Base-by-base conservation (phyloP, 2,797 vertebrate genomes). In the Crenuchus spilurus region DNA sequence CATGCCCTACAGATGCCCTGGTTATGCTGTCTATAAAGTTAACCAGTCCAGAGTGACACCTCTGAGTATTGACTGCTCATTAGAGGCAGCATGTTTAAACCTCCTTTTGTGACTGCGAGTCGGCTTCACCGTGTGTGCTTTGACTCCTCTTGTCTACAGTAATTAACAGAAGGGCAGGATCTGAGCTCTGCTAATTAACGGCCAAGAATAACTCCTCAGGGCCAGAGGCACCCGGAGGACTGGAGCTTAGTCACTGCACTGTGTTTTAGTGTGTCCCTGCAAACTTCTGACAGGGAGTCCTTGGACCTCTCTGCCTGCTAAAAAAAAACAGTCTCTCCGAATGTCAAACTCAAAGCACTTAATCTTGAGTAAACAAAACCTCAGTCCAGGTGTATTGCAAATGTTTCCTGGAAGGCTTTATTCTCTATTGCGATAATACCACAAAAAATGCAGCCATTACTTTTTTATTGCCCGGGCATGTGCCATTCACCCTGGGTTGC, bases 401-500 rank as follows among this genome's bases (percentile, higher is more conserved):
- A 52, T 35, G 31, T 61, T 16, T 20, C 31, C 67, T 71, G 26
- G 39, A 60, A 64, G 51, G 26, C 24, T 31, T 76, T 57, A 55
- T 73, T 44, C 68, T 35, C 76, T 67, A 14, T 37, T 41, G 55
- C 70, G 79, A 70, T 75, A 72, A 63, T 68, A 63, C 26, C 52
- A 60, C 22, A 64, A 39, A 75, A 74, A 63, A 82, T 76, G 49
- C 22, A 16, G 74, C 46, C 37, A 70, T 83, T 85, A 74, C 66
- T 81, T 75, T 87, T 82, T 82, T 73, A 85, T 85, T 82, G 83
- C 76, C 66, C 46, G 31, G 61, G 61, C 46, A 33, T 33, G 20
- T 82, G 79, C 79, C 82, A 82, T 84, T 88, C 81, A 88, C 84
- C 82, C 83, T 48, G 9, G 57, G 87, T 88, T 88, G 85, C 84